Conservation (phyloP, 2,113 vertebrate genomes). For the Irena cyanogastra region DNA sequence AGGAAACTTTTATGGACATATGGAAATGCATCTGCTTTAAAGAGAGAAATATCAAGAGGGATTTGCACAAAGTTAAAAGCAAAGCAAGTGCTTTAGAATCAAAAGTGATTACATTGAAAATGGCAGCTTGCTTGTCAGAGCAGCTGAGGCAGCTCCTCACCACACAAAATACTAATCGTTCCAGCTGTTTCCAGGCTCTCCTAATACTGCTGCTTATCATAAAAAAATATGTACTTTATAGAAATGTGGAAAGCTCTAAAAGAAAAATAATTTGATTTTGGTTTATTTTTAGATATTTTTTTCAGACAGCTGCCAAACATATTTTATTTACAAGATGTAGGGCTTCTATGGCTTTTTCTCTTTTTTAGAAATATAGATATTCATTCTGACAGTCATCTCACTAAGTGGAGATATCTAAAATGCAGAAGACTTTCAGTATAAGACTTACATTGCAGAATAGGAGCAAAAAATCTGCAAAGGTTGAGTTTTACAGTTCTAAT, state of each 20-base stretch:
- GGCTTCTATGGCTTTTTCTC: not conserved
- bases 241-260: not conserved
- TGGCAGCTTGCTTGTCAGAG: constrained; percentile 16
- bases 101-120: constrained; percentile 42
- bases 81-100: constrained; percentile 36
- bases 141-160: not conserved
- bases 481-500: not conserved
- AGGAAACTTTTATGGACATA: constrained; percentile 45
- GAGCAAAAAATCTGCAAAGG: not conserved
- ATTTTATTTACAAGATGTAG: not conserved
- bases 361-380: not conserved
- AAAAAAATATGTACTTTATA: not conserved
- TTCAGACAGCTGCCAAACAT: not conserved
- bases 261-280: not conserved
- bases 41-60: constrained; percentile 46
- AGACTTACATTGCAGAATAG: not conserved
- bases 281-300: not conserved
- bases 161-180: not conserved
- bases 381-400: not conserved
- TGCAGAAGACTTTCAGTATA: not conserved
- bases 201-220: not conserved
- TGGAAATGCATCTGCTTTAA: constrained; percentile 35
- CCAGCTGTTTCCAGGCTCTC: constrained; percentile 19
- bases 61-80: constrained; percentile 54
- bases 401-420: not conserved